phyloP scores from a whole-genome alignment of 2,888 invertebrate species.

The Campoplex capitator region DNA sequence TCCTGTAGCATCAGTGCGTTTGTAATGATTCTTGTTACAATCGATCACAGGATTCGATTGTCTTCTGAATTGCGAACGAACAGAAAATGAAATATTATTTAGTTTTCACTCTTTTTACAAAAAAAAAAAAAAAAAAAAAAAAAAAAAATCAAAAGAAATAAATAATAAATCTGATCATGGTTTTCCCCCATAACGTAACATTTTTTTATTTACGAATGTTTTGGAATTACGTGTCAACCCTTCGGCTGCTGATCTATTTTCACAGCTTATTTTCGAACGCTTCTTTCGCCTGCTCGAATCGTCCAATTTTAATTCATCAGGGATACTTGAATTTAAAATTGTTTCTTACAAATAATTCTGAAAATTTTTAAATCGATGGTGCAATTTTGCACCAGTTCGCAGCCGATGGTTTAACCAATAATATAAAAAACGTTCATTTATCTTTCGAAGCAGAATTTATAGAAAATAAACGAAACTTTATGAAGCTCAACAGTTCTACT shows the following conservation, averaged over 20 bases:
- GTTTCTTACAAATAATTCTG: too few species aligned
- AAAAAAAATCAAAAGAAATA: background rate
- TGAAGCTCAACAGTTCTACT: too few species aligned
- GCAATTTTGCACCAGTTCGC: too few species aligned
- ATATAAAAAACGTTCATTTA: too few species aligned
- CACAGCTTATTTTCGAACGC: too few species aligned
- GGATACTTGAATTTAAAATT: too few species aligned
- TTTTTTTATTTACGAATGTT: background rate
- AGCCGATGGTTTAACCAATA: too few species aligned
- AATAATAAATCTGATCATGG: too few species aligned
- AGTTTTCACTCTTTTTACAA: background rate
- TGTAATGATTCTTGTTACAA: slow-evolving; percentile 67
- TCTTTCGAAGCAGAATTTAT: background rate
- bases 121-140: background rate
- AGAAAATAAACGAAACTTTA: background rate
- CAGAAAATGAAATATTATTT: background rate
- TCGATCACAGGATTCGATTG: slow-evolving; percentile 70
- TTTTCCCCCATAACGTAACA: background rate
- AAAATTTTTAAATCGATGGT: too few species aligned
- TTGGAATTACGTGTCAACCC: background rate
- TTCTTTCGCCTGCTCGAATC: too few species aligned
- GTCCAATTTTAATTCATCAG: too few species aligned
- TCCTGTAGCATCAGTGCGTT: slow-evolving; percentile 69
- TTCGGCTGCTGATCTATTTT: too few species aligned
- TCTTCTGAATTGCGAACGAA: slow-evolving; percentile 59